Evolutionary conservation across 1,140 invertebrate species (phyloP), one percentile per base, ranked within the genome.

Genomic region (Micrasema minimum): DNA sequence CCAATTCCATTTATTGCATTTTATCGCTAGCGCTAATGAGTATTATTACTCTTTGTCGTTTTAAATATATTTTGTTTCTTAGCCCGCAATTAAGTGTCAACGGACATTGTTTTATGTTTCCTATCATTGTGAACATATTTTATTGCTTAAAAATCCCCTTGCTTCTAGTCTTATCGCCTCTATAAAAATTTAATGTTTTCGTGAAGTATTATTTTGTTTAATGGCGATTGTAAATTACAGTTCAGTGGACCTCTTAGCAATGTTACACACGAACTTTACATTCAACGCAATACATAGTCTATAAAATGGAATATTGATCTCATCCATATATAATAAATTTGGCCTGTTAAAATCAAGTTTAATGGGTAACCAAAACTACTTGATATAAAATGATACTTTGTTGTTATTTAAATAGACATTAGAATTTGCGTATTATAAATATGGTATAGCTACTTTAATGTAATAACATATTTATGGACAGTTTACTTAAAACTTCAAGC

Each of bases 161-260:
- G 3, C 41, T n/a, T 12, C 11, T 16, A 45, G 41, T 16, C 11
- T 16, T 45, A 45, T 45, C 41, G 41, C 14, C 11, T 2, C 14
- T 3, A 45, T 45, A 45, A 45, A 45, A 45, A 12, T 45, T 45
- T 45, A 45, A 45, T 45, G 41, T 45, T 45, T 45, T 45, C 26
- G 41, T 45, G 11, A 45, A 45, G 4, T 45, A 45, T 45, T 45
- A 45, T 45, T 45, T 45, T n/a, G 3, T 45, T 45, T 45, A 45
- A 45, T 45, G 41, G 41, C 26, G 41, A n/a, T 45, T 12, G 14
- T 45, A 45, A 45, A 45, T 45, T 45, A 45, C 41, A 45, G 41
- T 45, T 3, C 41, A 16, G 3, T 12, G 41, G 41, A 12, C 41
- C 11, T 16, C 11, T 16, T 45, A 45, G 41, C 41, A 45, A 45